phyloP scores from a whole-genome alignment of 92 coral and sea anemone species.

The Hydrozoanthus gracilis region DNA sequence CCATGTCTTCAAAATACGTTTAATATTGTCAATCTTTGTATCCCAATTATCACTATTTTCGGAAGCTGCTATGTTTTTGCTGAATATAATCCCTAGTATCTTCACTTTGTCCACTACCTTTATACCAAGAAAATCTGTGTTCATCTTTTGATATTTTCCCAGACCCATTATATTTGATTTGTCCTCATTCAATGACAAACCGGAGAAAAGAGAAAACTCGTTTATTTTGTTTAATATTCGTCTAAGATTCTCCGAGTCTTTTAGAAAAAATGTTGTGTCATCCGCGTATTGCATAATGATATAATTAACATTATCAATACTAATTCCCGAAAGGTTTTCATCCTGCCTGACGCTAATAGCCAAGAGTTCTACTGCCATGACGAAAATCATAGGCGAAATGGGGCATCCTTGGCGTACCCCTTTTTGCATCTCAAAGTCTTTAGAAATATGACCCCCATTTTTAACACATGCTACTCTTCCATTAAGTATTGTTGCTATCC shows the following conservation, averaged over 20 bases:
- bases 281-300: neutral
- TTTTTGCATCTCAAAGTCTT: neutral
- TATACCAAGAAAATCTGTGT: neutral
- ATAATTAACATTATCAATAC: neutral
- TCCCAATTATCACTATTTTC: slow-evolving; percentile 9
- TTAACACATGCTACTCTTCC: neutral
- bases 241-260: neutral
- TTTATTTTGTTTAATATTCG: neutral
- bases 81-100: neutral
- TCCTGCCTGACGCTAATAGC: neutral
- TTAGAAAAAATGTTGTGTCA: neutral
- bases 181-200: neutral
- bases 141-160: neutral
- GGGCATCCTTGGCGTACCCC: neutral
- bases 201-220: too few species aligned
- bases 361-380: neutral
- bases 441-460: neutral
- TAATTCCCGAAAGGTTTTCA: neutral
- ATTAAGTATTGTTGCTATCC: neutral
- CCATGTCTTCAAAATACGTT: slow-evolving; percentile 1
- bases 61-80: slow-evolving; percentile 1
- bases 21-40: neutral
- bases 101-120: neutral
- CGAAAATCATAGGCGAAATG: neutral
- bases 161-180: neutral